Evolutionary conservation across 1,140 invertebrate genomes (phyloP), one percentile per base, ranked within the genome.

Genomic region (Coelopa frigida): DNA sequence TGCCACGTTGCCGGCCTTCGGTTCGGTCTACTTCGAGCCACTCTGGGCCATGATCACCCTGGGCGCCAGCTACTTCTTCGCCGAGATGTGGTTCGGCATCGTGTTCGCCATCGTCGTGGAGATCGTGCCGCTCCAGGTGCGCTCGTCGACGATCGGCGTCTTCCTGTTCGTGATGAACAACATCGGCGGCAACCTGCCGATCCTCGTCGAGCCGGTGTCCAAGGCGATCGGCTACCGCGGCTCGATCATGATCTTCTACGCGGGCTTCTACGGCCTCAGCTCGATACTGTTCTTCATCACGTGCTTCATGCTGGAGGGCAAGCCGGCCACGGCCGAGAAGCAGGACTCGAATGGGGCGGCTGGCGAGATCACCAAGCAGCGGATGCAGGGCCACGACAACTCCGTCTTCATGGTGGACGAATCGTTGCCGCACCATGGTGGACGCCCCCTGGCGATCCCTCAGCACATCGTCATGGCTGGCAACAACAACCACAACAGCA

Each of bases 11-110:
- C 87, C 88, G 49, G 89, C 89, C 10, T 90, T 92, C 59, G 89
- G 89, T 10, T 90, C 89, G 4, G 82, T 95, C 1, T 85, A 85
- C 53, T 85, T 91, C 55, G 76, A 78, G 31, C 88, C 90, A 1
- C 74, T 87, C 1, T 83, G 82, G 73, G 87, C 89, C 7, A 91
- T 93, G 79, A 82, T 89, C 39, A 89, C 85, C 1, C 75, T 91
- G 5, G 85, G 85, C 8, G 75, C 87, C 49, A 88, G 86, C 2
- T 91, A 90, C 56, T 84, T 91, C 70, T 89, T 89, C 54, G 87
- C 88, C 62, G 88, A 93, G 73, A 91, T 90, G 86, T 92, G 88
- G 88, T 91, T 92, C 62, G 88, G 88, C 35, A 90, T 93, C 48
- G 79, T 92, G 3, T 91, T 92, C 59, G 87, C 88, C 12, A 85